Evolutionary conservation across 64 coral and sea anemone species (phyloP).

Genomic region (Dendronephthya gigantea): DNA sequence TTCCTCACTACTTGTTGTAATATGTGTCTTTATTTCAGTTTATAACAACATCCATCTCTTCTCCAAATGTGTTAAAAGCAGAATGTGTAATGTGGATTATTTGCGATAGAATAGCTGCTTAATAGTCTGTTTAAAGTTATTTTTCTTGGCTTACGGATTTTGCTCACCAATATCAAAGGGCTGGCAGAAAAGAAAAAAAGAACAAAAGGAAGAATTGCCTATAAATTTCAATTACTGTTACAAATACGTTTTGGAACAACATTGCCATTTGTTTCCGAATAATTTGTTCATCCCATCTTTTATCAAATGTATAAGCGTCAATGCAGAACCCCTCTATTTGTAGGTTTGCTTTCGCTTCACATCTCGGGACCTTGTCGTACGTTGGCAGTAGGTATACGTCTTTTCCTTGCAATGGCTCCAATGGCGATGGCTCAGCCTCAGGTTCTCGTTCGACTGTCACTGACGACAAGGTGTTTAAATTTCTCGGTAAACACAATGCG

Average conservation of each 20-base stretch:
- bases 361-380: neutral
- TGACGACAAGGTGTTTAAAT: neutral
- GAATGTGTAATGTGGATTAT: neutral
- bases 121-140: too few species aligned
- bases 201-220: too few species aligned
- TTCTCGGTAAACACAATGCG: neutral
- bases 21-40: neutral
- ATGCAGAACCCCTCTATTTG: neutral
- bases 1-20: neutral
- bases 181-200: too few species aligned
- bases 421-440: neutral
- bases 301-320: neutral
- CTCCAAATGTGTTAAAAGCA: neutral
- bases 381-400: neutral
- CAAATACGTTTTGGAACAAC: neutral
- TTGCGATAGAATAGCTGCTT: too few species aligned
- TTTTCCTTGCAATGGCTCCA: neutral
- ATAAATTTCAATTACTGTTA: too few species aligned
- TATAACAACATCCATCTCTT: neutral
- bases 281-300: neutral
- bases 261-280: neutral
- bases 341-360: neutral
- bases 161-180: too few species aligned
- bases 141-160: too few species aligned
- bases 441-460: neutral